A percentile compares a stretch with the other conserved stretches of the same genome.
Evolutionary conservation across 2,113 vertebrate genomes (phyloP).

Genomic region (Otolemur garnettii): DNA sequence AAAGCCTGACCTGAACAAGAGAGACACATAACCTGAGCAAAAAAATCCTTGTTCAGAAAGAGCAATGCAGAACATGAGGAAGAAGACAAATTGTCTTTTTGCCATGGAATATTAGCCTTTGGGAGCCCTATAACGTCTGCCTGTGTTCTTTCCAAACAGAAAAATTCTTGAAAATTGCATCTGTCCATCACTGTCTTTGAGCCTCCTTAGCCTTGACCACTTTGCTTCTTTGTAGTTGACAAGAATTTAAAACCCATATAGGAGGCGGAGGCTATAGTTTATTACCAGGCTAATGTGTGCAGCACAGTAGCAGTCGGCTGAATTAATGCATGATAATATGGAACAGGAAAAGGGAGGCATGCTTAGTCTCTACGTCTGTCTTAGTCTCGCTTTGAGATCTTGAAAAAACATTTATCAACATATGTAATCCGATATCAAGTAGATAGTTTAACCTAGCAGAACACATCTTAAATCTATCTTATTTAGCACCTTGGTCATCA

Average conservation of each 20-base stretch:
- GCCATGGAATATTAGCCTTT: slow-evolving; percentile 55
- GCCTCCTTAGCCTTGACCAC: slow-evolving; percentile 25
- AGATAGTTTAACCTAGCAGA: not conserved
- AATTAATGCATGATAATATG: slow-evolving; percentile 20
- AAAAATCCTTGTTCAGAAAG: slow-evolving; percentile 62
- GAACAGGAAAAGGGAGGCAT: not conserved
- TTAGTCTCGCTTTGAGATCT: not conserved
- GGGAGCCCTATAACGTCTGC: not conserved
- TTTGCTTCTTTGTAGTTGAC: slow-evolving; percentile 65
- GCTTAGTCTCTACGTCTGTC: not conserved
- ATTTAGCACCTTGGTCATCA: not conserved
- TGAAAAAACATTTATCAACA: not conserved
- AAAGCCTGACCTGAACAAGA: slow-evolving; percentile 68
- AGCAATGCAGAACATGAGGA: slow-evolving; percentile 51
- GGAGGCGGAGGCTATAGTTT: slow-evolving; percentile 12
- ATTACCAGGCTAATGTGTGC: not conserved
- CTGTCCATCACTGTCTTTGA: slow-evolving; percentile 79
- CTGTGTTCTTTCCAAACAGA: slow-evolving; percentile 39
- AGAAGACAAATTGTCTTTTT: slow-evolving; percentile 64
- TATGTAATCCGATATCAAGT: not conserved
- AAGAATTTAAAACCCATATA: slow-evolving; percentile 59
- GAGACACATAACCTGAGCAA: slow-evolving; percentile 38
- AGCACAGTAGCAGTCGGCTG: not conserved
- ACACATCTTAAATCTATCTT: not conserved
- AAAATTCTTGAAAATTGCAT: slow-evolving; percentile 64